A percentile compares a stretch with the other conserved stretches of the same genome.
Conservation (phyloP, 2,113 vertebrate species). For the Aphelocoma coerulescens region DNA sequence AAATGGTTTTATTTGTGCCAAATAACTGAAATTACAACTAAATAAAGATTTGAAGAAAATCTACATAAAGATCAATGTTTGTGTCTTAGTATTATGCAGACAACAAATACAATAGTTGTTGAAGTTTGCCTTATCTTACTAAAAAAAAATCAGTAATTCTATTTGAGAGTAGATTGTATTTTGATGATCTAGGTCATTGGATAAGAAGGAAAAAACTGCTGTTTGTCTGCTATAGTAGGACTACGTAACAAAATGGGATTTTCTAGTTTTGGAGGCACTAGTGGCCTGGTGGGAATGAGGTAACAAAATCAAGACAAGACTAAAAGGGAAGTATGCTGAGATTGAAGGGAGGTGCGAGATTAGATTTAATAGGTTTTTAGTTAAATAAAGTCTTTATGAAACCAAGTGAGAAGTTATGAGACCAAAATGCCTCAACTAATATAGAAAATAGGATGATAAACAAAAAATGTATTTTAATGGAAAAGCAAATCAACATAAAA, state of each 20-base stretch:
- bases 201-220: neutral
- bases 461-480: neutral
- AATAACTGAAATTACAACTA: conserved; percentile 37
- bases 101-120: conserved; percentile 17
- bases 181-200: neutral
- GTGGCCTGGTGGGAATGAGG: neutral
- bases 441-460: neutral
- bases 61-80: conserved; percentile 26
- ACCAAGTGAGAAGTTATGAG: neutral
- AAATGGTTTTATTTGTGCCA: conserved; percentile 45
- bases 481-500: neutral
- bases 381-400: neutral
- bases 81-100: neutral
- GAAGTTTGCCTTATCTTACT: conserved; percentile 14
- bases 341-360: neutral
- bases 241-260: neutral
- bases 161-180: conserved; percentile 9
- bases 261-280: neutral
- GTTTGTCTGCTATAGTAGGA: neutral
- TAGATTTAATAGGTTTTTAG: neutral
- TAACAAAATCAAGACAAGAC: neutral
- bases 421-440: neutral
- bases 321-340: neutral
- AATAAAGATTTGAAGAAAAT: conserved; percentile 38
- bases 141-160: neutral